Base-by-base conservation (phyloP, 2,888 invertebrate genomes). In the Luperina testacea region DNA sequence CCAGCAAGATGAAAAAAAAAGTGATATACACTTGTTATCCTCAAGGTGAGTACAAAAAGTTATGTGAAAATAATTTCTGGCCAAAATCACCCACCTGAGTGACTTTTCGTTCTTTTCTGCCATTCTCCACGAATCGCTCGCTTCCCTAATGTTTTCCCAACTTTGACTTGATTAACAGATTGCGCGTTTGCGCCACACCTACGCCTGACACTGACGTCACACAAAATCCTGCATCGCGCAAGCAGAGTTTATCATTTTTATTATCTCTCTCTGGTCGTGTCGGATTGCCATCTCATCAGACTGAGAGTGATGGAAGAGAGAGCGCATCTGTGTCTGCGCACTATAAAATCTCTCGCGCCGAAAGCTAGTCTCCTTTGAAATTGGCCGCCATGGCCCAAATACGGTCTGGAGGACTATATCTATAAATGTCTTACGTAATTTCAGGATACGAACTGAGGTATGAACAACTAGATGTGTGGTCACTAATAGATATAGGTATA, bases 401-500 rank as follows among this genome's bases (percentile, higher is more conserved):
- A 51, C 1, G 51, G 6, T 51, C 7, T 51, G 51, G 51, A 7
- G 51, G 7, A 17, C 51, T 17, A 17, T 51, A 51, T 51, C 17
- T 17, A 45, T 11, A n/a, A 64, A 24, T n/a, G 0, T 20, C 15
- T 71, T 59, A 20, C 0, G n/a, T 72, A 53, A 0, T 77, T 89
- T 90, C 24, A 94, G 94, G 77, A 9, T 94, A 94, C 78, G 80
- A 90, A 4, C 84, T 94, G 4, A 88, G 83, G 32, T 92, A 91
- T 75, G 83, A 82, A 0, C 85, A 84, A 27, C 72, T 93, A 17
- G 91, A 91, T 9, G 87, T 87, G 38, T 95, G 95, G 95, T 84
- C 93, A 0, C 75, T 78, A 1, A 87, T 92, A 27, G 95, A 95
- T 70, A 94, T 95, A 78, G 95, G 91, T 1, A 71, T 93, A 1